These are phyloP conservation scores for Apus apus DNA, from an alignment of 2,113 vertebrate genomes.

Conservation along the genomic window DNA sequence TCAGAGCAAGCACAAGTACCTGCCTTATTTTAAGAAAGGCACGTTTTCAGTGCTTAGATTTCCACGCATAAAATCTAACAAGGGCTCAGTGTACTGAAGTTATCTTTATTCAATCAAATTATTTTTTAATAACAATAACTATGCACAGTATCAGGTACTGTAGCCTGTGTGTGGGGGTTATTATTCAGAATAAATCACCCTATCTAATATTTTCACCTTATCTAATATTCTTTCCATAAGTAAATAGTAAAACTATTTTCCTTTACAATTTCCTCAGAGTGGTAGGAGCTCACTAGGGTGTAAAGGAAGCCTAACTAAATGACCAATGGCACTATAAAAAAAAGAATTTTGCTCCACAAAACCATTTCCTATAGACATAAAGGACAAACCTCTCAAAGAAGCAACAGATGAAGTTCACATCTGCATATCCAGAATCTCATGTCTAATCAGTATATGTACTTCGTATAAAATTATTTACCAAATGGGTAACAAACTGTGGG, in stretches of 20 bases:
- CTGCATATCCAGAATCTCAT: not conserved
- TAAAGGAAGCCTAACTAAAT: not conserved
- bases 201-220: not conserved
- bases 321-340: not conserved
- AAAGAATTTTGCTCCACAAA: not conserved
- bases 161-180: fast-evolving
- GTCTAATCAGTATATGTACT: not conserved
- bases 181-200: not conserved
- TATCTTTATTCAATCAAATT: not conserved
- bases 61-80: not conserved
- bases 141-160: not conserved
- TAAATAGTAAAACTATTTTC: not conserved
- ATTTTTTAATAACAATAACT: not conserved
- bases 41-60: not conserved
- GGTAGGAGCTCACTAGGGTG: not conserved
- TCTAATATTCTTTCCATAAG: not conserved
- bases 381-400: not conserved
- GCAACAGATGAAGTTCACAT: not conserved
- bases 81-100: not conserved
- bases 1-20: not conserved
- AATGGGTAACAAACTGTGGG: not conserved
- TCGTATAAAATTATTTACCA: not conserved
- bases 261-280: not conserved
- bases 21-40: not conserved
- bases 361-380: not conserved